Base-by-base conservation (phyloP, 2,797 vertebrate species). In the Parambassis ranga region DNA sequence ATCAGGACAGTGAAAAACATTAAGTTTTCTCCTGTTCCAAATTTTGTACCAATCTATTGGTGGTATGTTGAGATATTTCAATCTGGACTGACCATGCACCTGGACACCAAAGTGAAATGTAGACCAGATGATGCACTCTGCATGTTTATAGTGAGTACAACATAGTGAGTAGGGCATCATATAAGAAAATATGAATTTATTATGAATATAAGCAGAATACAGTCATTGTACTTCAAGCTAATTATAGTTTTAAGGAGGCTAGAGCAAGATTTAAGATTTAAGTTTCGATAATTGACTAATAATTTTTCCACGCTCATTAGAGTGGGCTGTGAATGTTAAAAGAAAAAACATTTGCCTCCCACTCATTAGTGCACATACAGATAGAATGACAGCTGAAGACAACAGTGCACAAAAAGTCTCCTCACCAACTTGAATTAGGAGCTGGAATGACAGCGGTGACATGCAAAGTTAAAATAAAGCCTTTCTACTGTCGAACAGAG, bases 381-480 rank as follows among this genome's bases (percentile, higher is more conserved):
- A 57, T 39, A 7, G 64, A 59, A 49, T 41, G 43, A 64, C 48
- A 43, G 46, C 20, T 28, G 20, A 53, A 43, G 39, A 67, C 14
- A 35, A 56, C 31, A 20, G 43, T 3, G 5, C 48, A 16, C 16
- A 48, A 43, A 58, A 39, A 44, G 35, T 41, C 47, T 44, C 46
- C 26, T 47, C 20, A 4, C 31, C 31, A 24, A 31, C 36, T 22
- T 60, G 37, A 64, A 24, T 41, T 60, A 67, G 23, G 56, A 60
- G 59, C 41, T 10, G 0, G 15, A 46, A 60, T 63, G 18, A 77
- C 77, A 77, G 59, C 13, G 3, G 39, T 73, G 28, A 42, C 24
- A 2, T 41, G 31, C 33, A 50, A 13, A 60, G 46, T 61, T 36
- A 28, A 49, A 63, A 56, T 38, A 28, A 32, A 23, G 32, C 35